Evolutionary conservation across 2,797 vertebrate genomes (phyloP).

Genomic region (Cercopithecus diana): DNA sequence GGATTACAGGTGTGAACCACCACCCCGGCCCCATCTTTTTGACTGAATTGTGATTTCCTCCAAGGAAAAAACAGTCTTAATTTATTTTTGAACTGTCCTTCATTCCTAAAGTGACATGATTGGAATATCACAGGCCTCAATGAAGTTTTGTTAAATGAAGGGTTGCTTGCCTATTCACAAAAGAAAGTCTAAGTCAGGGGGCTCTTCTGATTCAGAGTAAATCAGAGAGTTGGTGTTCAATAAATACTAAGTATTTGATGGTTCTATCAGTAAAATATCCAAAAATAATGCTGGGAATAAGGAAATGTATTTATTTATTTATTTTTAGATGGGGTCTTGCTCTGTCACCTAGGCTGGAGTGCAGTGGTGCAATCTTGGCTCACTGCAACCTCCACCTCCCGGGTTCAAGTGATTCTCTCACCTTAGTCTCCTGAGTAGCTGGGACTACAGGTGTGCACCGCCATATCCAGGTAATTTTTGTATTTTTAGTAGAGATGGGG

Average conservation of each 20-base stretch:
- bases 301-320: background rate
- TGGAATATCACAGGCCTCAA: background rate
- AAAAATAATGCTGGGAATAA: constrained; percentile 11
- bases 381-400: too few species aligned
- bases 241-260: constrained; percentile 20
- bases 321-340: too few species aligned
- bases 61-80: constrained; percentile 31
- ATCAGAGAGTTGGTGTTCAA: background rate
- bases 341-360: too few species aligned
- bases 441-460: too few species aligned
- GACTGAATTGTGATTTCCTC: constrained; percentile 29
- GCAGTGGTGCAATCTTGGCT: too few species aligned
- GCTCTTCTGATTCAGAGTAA: background rate
- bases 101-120: background rate
- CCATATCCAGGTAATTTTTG: too few species aligned
- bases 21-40: background rate
- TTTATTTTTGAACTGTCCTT: constrained; percentile 32
- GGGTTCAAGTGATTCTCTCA: too few species aligned
- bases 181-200: background rate
- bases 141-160: constrained; percentile 11
- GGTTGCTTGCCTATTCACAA: constrained; percentile 21
- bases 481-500: too few species aligned
- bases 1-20: too few species aligned
- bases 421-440: too few species aligned
- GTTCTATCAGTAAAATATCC: background rate